Evolutionary conservation across 2,797 vertebrate genomes (phyloP), one percentile per base, ranked within the genome.

Genomic region (Lophotriccus pileatus): DNA sequence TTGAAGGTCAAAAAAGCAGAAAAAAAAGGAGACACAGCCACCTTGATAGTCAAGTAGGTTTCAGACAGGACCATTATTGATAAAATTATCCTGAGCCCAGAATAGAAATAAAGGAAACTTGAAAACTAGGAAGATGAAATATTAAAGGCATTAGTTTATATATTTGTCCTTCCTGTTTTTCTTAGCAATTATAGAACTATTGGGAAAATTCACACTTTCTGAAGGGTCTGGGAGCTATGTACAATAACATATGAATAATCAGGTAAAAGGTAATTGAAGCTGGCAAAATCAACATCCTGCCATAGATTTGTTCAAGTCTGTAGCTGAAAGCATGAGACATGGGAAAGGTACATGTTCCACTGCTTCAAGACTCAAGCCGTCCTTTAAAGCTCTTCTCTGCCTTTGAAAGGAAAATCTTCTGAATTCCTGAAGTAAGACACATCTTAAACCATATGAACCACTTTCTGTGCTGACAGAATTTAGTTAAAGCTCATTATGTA

Each of bases 401-500:
- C 80, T 95, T 94, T 96, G 84, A 91, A 77, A 95, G 84, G 72
- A 81, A 97, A 95, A 80, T 75, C 90, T 92, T 91, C 89, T 90
- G 68, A 93, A 95, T 77, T 94, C 84, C 87, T 94, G 72, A 83
- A 93, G 72, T 75, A 84, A 96, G 80, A 87, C 94, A 82, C 67
- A 74, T 93, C 91, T 94, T 96, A 95, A 96, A 97, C 78, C 91
- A 94, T 95, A 91, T 49, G 79, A 93, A 93, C 95, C 67, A 69
- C 83, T 96, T 97, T 95, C 74, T 1, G 41, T 89, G 88, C 82
- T 97, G 91, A 96, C 92, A 96, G 96, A 94, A 94, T 96, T 97
- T 97, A 96, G 87, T 94, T 97, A 96, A 96, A 84, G 79, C 56
- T 97, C 94, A 94, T 96, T 95, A 96, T 90, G 89, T 95, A 95